Evolutionary conservation across 2,797 vertebrate genomes (phyloP).

Genomic region (Ambastaia sidthimunki): DNA sequence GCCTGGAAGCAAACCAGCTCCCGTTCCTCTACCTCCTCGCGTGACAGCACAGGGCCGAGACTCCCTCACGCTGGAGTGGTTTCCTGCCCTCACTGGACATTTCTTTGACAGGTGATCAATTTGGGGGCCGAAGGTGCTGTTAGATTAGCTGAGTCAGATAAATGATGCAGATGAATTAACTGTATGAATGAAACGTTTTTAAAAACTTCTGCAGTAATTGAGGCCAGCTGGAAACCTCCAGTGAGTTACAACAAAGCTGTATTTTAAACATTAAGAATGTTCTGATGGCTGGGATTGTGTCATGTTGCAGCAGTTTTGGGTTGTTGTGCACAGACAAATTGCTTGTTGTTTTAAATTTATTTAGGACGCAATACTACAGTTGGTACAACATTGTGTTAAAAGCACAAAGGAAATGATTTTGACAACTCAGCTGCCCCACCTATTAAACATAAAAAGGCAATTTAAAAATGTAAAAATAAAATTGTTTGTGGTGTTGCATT

Average conservation of each 20-base stretch:
- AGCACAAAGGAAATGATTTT: too few species aligned
- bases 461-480: background rate
- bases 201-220: too few species aligned
- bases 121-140: background rate
- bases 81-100: slow-evolving; percentile 91
- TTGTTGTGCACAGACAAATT: too few species aligned
- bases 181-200: too few species aligned
- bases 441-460: background rate
- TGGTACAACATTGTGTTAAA: too few species aligned
- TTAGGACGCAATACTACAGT: too few species aligned
- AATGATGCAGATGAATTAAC: background rate
- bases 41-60: slow-evolving; percentile 84
- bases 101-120: slow-evolving; percentile 94
- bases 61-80: slow-evolving; percentile 91
- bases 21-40: slow-evolving; percentile 89
- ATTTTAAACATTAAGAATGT: too few species aligned
- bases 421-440: background rate
- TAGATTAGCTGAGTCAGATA: background rate
- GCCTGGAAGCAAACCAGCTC: slow-evolving; percentile 85
- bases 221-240: too few species aligned
- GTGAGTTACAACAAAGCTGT: too few species aligned
- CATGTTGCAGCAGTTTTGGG: background rate
- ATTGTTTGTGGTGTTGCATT: slow-evolving; percentile 50
- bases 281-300: too few species aligned
- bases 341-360: background rate